Percentiles rank a stretch among this genome's conserved stretches.
Evolutionary conservation across 2,797 vertebrate genomes (phyloP).

Genomic region (Poecilia wingei): DNA sequence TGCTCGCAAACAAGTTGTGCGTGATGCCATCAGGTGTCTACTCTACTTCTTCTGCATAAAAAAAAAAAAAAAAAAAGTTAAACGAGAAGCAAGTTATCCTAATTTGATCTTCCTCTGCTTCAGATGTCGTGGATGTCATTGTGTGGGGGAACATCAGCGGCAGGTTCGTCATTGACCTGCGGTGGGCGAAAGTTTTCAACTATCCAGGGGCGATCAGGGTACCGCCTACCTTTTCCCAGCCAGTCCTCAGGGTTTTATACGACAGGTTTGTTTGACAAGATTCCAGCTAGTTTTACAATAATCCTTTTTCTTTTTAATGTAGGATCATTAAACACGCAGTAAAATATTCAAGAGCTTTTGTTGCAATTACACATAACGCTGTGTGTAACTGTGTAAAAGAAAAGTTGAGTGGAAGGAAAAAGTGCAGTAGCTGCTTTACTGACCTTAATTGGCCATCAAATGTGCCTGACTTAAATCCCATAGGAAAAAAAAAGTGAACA

Average conservation of each 20-base stretch:
- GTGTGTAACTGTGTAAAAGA: neutral
- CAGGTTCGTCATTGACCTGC: conserved; percentile 86
- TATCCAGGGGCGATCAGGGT: conserved; percentile 85
- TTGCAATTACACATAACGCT: neutral
- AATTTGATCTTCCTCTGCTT: neutral
- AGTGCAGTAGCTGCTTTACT: neutral
- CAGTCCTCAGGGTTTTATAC: conserved; percentile 79
- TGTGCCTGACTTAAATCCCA: neutral
- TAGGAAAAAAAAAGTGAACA: neutral
- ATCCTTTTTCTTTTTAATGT: neutral
- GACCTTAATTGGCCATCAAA: neutral
- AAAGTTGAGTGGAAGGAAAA: conserved; percentile 4
- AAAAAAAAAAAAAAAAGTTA: neutral
- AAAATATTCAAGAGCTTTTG: neutral
- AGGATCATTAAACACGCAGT: neutral
- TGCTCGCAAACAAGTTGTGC: conserved; percentile 83
- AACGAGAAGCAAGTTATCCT: fast-evolving
- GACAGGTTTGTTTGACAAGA: conserved; percentile 79
- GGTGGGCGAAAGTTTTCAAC: conserved; percentile 83
- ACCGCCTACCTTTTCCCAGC: conserved; percentile 80
- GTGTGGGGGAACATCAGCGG: conserved; percentile 93
- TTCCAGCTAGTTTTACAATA: neutral
- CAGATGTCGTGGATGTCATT: conserved; percentile 87
- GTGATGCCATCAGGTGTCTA: conserved; percentile 79
- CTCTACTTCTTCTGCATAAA: neutral